These are phyloP conservation scores for Sminthurides bifidus DNA, from an alignment of 1,140 invertebrate genomes.

Conservation along the genomic window DNA sequence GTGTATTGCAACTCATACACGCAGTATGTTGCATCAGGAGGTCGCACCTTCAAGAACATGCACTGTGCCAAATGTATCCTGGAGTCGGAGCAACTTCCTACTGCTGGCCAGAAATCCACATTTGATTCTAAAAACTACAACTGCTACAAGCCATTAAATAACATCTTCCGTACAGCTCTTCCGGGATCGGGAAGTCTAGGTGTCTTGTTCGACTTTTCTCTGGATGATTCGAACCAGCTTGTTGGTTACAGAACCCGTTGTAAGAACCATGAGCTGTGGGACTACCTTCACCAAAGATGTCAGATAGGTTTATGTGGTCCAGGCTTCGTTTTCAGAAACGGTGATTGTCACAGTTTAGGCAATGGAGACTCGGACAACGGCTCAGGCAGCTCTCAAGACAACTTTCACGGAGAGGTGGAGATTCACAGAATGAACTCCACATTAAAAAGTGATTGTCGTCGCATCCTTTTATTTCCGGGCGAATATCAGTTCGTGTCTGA, in stretches of 20 bases:
- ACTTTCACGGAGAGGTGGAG: not conserved
- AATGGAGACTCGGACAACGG: not conserved
- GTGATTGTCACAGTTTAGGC: slow-evolving; percentile 20
- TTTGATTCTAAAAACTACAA: slow-evolving; percentile 3
- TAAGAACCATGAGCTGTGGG: slow-evolving; percentile 31
- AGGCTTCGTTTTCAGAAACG: slow-evolving; percentile 24
- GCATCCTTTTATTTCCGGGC: slow-evolving; percentile 4
- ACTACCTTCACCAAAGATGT: slow-evolving; percentile 32
- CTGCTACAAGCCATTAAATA: slow-evolving; percentile 5
- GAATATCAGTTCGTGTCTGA: slow-evolving; percentile 11
- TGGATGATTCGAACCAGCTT: slow-evolving; percentile 19
- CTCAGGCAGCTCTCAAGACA: not conserved
- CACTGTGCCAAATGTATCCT: slow-evolving; percentile 38
- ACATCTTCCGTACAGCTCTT: not conserved
- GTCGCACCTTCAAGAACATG: slow-evolving; percentile 35
- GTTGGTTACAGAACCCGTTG: slow-evolving; percentile 24
- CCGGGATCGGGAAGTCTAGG: slow-evolving; percentile 16
- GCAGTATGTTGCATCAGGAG: not conserved
- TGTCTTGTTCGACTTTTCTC: slow-evolving; percentile 31
- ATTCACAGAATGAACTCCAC: not conserved
- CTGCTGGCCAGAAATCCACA: not conserved
- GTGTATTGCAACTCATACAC: too few relatives aligned
- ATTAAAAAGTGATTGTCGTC: slow-evolving; percentile 1
- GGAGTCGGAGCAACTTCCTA: not conserved
- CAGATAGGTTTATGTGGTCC: slow-evolving; percentile 28